Evolutionary conservation across 2,797 vertebrate species (phyloP).

Genomic region (Knipowitschia caucasica): DNA sequence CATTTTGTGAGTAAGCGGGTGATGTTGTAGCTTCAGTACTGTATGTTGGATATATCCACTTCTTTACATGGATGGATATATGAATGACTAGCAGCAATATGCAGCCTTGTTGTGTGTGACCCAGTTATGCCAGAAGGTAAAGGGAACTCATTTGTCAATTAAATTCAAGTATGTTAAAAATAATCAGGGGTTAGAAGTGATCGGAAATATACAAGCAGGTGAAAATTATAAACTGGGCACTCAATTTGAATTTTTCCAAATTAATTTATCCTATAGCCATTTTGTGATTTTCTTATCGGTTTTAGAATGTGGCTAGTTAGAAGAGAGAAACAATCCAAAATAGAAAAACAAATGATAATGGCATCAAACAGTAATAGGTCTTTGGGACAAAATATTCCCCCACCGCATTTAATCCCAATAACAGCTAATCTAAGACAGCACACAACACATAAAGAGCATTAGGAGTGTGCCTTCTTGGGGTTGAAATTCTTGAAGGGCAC

Average conservation of each 20-base stretch:
- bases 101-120: neutral
- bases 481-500: slow-evolving; percentile 65
- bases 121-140: neutral
- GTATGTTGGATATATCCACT: neutral
- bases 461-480: slow-evolving; percentile 12
- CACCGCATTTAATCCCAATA: slow-evolving; percentile 6
- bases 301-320: neutral
- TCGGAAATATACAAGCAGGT: neutral
- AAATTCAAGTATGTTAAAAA: neutral
- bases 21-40: neutral
- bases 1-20: neutral
- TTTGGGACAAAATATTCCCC: neutral
- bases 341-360: neutral
- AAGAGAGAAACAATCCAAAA: neutral
- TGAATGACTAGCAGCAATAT: neutral
- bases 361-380: neutral
- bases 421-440: slow-evolving; percentile 29
- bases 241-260: neutral
- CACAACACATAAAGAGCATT: slow-evolving; percentile 30
- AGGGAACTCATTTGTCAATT: neutral
- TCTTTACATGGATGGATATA: neutral
- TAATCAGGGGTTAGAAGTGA: neutral
- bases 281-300: neutral
- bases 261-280: neutral
- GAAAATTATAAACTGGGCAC: neutral